Conservation (phyloP, 2,888 invertebrate genomes). For the Pollenia amentaria region DNA sequence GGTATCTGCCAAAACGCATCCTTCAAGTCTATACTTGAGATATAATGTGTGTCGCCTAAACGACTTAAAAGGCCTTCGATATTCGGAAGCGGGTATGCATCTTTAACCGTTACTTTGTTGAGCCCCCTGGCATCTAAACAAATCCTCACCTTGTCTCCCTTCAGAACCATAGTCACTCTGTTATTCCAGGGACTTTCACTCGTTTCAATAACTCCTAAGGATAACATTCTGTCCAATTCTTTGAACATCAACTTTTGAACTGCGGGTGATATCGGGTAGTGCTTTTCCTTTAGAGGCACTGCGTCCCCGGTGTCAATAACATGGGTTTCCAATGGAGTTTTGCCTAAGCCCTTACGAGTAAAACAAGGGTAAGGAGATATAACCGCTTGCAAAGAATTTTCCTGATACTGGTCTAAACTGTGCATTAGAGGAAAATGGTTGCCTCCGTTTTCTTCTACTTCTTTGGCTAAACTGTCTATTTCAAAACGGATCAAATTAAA, state of each 20-base stretch:
- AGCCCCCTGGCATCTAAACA: too few relatives aligned
- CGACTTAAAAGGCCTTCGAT: too few relatives aligned
- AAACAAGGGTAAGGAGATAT: not conserved
- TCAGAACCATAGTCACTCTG: too few relatives aligned
- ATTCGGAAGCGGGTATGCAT: not conserved
- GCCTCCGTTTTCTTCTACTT: not conserved
- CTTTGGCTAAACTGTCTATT: not conserved
- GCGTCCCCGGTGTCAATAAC: conserved; percentile 3
- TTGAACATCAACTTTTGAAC: too few relatives aligned
- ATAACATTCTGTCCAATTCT: not conserved
- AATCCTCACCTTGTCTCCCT: too few relatives aligned
- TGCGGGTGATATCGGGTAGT: not conserved
- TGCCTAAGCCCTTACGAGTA: not conserved
- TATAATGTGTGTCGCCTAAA: not conserved
- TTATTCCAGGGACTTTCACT: not conserved
- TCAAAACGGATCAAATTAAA: not conserved
- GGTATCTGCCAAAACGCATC: conserved; percentile 20
- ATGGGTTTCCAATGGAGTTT: not conserved
- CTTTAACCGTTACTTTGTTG: not conserved
- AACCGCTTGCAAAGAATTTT: too few relatives aligned
- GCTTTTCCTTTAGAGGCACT: not conserved
- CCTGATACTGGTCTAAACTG: not conserved
- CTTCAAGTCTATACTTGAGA: not conserved
- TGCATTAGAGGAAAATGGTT: not conserved
- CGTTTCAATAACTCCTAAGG: not conserved